These are phyloP conservation scores for Clanis bilineata DNA, from an alignment of 2,888 invertebrate species.

Conservation along the genomic window DNA sequence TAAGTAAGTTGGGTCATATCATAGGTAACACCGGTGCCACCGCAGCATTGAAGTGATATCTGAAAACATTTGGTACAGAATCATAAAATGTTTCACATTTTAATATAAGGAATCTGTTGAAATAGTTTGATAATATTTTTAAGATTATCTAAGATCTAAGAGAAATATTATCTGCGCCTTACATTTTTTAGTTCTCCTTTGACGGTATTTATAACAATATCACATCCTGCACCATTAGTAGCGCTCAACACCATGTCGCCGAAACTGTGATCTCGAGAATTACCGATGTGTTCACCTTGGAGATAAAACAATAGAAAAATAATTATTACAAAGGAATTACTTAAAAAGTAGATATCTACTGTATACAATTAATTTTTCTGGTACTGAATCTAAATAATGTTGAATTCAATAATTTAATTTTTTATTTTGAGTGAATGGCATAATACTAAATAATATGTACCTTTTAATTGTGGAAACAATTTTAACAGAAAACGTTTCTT, in stretches of 20 bases:
- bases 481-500: conserved; percentile 59
- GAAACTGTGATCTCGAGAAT: conserved; percentile 48
- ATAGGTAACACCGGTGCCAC: not conserved
- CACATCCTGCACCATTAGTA: conserved; percentile 44
- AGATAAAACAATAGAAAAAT: too few species aligned
- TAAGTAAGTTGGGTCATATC: not conserved
- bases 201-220: conserved; percentile 40
- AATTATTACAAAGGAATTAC: too few species aligned
- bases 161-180: conserved; percentile 28
- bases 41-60: not conserved
- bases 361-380: too few species aligned
- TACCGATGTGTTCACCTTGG: conserved; percentile 54
- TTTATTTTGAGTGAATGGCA: too few species aligned
- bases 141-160: too few species aligned
- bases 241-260: conserved; percentile 41
- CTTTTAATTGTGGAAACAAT: conserved; percentile 55
- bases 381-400: too few species aligned
- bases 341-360: too few species aligned
- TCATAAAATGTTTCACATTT: too few species aligned
- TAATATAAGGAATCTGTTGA: too few species aligned
- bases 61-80: not conserved
- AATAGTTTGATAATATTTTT: too few species aligned
- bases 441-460: too few species aligned
- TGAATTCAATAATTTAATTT: too few species aligned
- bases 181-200: conserved; percentile 47